Evolutionary conservation across 2,113 vertebrate species (phyloP), one percentile per base, ranked within the genome.

Genomic region (Chaetorhynchus papuensis): DNA sequence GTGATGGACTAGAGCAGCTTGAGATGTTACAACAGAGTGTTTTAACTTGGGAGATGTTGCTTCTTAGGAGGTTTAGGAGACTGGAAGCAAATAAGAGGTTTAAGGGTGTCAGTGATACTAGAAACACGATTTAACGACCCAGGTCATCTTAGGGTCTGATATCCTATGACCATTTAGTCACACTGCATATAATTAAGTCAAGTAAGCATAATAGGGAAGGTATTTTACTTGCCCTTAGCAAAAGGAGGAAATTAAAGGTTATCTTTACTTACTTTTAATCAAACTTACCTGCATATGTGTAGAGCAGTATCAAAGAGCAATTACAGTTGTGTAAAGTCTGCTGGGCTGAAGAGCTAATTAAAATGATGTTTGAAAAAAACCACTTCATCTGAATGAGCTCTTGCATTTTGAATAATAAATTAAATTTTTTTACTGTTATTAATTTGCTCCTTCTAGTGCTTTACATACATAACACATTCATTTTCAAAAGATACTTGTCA

Each of bases 331-430:
- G 78, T 70, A 72, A 89, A 93, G 7, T 92, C 49, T 85, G 39
- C 54, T 66, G 41, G 30, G 19, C 33, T 95, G 52, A 88, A 93
- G 49, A 75, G 59, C 47, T 93, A 90, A 93, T 95, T 94, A 77
- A 90, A 96, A 90, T 72, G 8, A 27, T 74, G 66, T 41, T 52
- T 88, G 66, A 86, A 93, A 89, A 84, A 66, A 86, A 30, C 7
- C 50, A 74, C 80, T 90, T 93, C n/a, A 83, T 59, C 47, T 94
- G 80, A 89, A 91, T 21, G 39, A 87, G 15, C 17, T 87, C 47
- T 85, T 90, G 52, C 30, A 45, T 63, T 90, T 80, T 83, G 49
- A 94, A 70, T 63, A 90, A 54, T 22, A 86, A 22, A 64, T 91
- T 71, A 44, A 28, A 21, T 7, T 26, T 81, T 94, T 47, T 61